Evolutionary conservation across 2,797 vertebrate species (phyloP).

Genomic region (Furcifer pardalis): DNA sequence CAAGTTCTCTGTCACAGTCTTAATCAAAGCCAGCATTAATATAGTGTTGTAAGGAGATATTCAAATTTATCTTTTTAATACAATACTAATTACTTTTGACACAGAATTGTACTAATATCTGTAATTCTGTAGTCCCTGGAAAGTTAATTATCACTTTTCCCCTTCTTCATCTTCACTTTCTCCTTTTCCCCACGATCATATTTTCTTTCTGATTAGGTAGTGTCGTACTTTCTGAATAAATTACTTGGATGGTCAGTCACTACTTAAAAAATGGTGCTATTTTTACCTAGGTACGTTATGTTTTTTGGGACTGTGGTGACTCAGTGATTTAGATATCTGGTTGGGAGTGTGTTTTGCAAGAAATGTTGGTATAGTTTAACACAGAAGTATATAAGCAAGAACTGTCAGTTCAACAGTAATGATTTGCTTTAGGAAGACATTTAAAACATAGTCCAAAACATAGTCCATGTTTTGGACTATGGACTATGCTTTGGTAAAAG

Average conservation of each 20-base stretch:
- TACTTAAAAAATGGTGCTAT: background rate
- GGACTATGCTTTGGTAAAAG: no score
- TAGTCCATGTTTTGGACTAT: no score
- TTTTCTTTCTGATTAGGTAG: background rate
- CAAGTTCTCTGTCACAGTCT: background rate
- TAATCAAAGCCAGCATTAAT: background rate
- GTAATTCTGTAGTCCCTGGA: background rate
- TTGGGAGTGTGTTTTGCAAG: background rate
- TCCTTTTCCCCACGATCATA: background rate
- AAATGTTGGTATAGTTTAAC: background rate
- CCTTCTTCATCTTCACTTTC: background rate
- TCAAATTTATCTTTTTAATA: background rate
- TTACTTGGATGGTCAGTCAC: background rate
- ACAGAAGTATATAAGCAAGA: background rate
- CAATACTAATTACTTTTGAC: background rate
- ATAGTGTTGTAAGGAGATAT: background rate
- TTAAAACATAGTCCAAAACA: no score
- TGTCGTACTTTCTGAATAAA: background rate
- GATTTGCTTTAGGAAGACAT: slow-evolving; percentile 28
- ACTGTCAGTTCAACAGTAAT: background rate
- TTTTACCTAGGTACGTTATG: no score
- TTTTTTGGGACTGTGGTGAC: no score
- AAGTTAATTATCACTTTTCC: background rate
- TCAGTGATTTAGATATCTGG: no score
- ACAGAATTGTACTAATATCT: background rate